These are phyloP conservation scores for Channallabes apus DNA, from an alignment of 2,797 vertebrate genomes.

Conservation along the genomic window DNA sequence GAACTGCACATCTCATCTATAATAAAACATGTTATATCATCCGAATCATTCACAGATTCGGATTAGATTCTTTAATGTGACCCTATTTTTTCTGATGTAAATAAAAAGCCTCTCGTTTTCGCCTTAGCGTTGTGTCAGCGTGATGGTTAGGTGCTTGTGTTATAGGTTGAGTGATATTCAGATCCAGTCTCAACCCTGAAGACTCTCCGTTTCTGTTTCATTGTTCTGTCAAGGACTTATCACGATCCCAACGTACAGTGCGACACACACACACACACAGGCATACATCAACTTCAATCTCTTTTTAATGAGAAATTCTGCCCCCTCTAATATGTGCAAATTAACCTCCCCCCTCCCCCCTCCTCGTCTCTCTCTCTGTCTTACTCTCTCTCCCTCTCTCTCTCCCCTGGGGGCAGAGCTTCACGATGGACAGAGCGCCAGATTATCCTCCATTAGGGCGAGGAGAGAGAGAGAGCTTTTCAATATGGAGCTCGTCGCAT, in stretches of 20 bases:
- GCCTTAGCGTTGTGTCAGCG: background rate
- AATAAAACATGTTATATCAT: background rate
- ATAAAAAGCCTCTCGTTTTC: background rate
- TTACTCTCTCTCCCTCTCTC: constrained; percentile 3
- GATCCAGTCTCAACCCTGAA: constrained; percentile 22
- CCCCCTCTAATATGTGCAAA: constrained; percentile 84
- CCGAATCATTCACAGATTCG: constrained; percentile 19
- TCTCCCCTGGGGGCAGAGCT: constrained; percentile 57
- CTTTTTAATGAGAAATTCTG: constrained; percentile 85
- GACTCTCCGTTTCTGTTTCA: constrained; percentile 59
- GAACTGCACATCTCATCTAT: background rate
- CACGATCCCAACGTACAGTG: constrained; percentile 79
- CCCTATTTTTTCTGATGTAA: background rate
- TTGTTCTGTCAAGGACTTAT: constrained; percentile 82
- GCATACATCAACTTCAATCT: constrained; percentile 85
- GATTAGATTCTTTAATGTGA: background rate
- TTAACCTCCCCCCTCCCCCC: constrained; percentile 72
- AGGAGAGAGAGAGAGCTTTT: constrained; percentile 44
- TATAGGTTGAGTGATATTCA: constrained; percentile 29
- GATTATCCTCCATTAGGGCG: constrained; percentile 56
- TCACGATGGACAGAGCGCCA: constrained; percentile 50
- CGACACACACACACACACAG: constrained; percentile 77
- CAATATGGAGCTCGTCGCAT: constrained; percentile 40
- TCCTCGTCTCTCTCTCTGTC: constrained; percentile 46
- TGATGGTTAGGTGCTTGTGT: constrained; percentile 13